Base-by-base conservation (phyloP, 2,888 invertebrate genomes). In the Agrotis clavis region DNA sequence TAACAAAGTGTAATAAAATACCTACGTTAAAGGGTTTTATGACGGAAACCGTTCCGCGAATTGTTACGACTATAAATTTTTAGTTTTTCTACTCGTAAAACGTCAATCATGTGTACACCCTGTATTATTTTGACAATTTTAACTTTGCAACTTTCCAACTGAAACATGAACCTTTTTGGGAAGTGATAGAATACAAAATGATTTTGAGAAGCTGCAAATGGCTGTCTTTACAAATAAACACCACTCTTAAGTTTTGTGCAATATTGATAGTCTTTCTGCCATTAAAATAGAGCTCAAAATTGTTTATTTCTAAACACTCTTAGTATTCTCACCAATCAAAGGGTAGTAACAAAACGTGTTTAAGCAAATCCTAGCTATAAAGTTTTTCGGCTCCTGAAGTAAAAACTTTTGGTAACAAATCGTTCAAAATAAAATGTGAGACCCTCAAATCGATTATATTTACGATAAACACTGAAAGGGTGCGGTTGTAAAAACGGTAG, bases 41-140 rank as follows among this genome's bases (percentile, higher is more conserved):
- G 84, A 90, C 90, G 91, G 90, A 91, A 92, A 90, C 90, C 87
- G 90, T 96, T 95, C 95, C 88, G 94, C 94, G 95, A 95, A 95
- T 94, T 93, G 86, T 86, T 75, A 87, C 82, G 88, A 88, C 89
- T 91, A 93, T 95, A 95, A 94, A 94, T 93, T 92, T 89, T 89
- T 88, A 88, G 77, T 91, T 89, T 89, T 89, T 88, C 88, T 82
- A 87, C 82, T 89, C 92, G 87, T 94, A 93, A 94, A 94, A 92
- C 83, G 93, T 94, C 93, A 92, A 93, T 93, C 94, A 93, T 83
- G 86, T 85, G 85, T 87, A 89, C 90, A 89, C 88, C 86, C 85
- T 82, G 84, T 77, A 76, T 83, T 84, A 74, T 63, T 79, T 82
- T 53, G 69, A 85, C 85, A 80, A 84, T 41, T 53, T 80, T 66